phyloP scores from a whole-genome alignment of 2,797 vertebrate species.

The Pangasius macronema region DNA sequence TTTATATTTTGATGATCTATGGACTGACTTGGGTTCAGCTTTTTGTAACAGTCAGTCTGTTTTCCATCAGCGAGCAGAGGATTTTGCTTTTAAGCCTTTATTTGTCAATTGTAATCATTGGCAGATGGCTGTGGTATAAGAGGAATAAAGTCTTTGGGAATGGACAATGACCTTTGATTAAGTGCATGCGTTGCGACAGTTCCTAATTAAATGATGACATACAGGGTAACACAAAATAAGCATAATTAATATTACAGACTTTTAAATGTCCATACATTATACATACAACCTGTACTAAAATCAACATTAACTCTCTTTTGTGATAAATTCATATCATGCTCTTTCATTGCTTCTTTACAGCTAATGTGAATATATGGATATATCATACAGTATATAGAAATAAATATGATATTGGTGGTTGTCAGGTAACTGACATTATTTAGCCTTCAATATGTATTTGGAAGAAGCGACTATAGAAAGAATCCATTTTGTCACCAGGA shows the following conservation, averaged over 20 bases:
- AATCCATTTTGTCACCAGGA: constrained; percentile 28
- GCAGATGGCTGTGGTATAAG: background rate
- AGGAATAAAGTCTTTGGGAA: background rate
- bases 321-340: background rate
- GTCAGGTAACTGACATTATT: constrained; percentile 34
- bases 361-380: background rate
- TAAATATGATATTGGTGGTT: background rate
- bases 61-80: background rate
- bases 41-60: too few relatives aligned
- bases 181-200: too few relatives aligned
- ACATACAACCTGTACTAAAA: background rate
- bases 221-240: too few relatives aligned
- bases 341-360: background rate
- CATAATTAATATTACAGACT: background rate
- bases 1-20: too few relatives aligned
- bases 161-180: too few relatives aligned
- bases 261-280: background rate
- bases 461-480: constrained; percentile 35
- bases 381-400: background rate
- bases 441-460: constrained; percentile 31
- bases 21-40: background rate
- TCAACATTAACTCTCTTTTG: background rate
- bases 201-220: too few relatives aligned
- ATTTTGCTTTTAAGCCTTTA: background rate
- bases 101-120: background rate